Evolutionary conservation across 53 echinoderm and acorn worm species (phyloP), one percentile per base, ranked within the genome.

Genomic region (Pentamera pediparva): DNA sequence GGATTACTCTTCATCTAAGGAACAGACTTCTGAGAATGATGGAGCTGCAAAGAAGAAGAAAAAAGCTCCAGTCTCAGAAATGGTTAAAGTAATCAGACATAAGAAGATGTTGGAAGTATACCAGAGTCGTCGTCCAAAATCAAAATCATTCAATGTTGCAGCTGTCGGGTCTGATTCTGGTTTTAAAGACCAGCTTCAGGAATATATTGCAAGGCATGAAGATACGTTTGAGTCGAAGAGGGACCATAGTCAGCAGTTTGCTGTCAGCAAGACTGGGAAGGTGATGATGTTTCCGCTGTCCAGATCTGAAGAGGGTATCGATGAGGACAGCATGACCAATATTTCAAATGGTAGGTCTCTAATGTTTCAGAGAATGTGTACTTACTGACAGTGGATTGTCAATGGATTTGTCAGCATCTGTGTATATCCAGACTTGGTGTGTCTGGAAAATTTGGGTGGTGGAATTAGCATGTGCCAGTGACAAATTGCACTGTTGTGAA

Each of bases 211-310:
- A 24, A 40, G 67, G 1, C 67, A 67, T 22, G 67, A 67, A 27
- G 67, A 67, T 30, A 67, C 67, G 3, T 67, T 25, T 40, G 67
- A 67, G 45, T 28, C 19, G 21, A 62, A 26, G 17, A 33, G 37
- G 34, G 50, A 61, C 19, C 62, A 78, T 31, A 67, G 56, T 18
- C 53, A 65, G 4, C 54, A 65, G 9, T 35, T 76, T 35, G 75
- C 75, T 43, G 48, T 82, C 76, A 82, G 82, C 49, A 64, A 82
- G 56, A 65, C 56, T 47, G 82, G 82, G 21, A 75, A 59, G 32
- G 65, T 82, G 61, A 40, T 82, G 32, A 41, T 82, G 64, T 82
- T 82, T 54, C 82, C 82, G 27, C 56, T 71, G 82, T 65, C 34
- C 22, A 39, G n/a, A n/a, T n/a, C n/a, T n/a, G n/a, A n/a, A n/a